Percentiles rank a stretch among this genome's conserved stretches.
These are phyloP conservation scores for Hedychridium roseum DNA, from an alignment of 2,888 invertebrate species.

Conservation along the genomic window DNA sequence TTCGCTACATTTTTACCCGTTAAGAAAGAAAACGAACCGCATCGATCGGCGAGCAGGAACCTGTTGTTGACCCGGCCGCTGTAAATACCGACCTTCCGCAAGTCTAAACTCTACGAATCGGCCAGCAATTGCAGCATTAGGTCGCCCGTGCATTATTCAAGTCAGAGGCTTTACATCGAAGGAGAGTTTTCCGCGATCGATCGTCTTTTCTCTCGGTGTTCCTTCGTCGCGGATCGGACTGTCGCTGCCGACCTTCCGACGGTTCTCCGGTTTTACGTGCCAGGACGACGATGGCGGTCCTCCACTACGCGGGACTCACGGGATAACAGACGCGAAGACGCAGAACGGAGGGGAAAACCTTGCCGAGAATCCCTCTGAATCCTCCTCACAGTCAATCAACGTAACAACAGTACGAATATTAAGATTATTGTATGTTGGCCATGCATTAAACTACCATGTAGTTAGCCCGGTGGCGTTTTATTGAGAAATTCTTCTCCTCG, in stretches of 20 bases:
- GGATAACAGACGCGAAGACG: conserved; percentile 49
- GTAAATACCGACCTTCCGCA: too few species aligned
- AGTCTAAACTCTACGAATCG: too few species aligned
- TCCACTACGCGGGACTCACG: neutral
- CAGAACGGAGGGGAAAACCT: conserved; percentile 42
- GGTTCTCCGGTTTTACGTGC: neutral
- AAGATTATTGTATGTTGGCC: conserved; percentile 38
- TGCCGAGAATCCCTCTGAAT: conserved; percentile 25
- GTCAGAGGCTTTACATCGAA: too few species aligned
- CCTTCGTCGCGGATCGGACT: neutral
- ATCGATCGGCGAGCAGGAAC: too few species aligned
- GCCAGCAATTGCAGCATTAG: too few species aligned
- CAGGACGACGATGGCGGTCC: neutral
- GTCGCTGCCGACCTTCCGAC: too few species aligned
- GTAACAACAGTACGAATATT: conserved; percentile 14
- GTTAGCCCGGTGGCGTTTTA: conserved; percentile 62
- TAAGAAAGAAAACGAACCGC: too few species aligned
- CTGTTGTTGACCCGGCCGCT: too few species aligned
- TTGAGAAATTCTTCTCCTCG: conserved; percentile 58
- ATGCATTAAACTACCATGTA: conserved; percentile 49
- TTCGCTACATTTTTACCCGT: too few species aligned
- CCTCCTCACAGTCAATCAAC: conserved; percentile 12
- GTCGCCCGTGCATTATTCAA: too few species aligned
- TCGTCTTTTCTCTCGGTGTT: neutral
- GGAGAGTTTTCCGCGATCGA: too few species aligned